Evolutionary conservation across 1,140 invertebrate species (phyloP).

Genomic region (Meteorus sp.): DNA sequence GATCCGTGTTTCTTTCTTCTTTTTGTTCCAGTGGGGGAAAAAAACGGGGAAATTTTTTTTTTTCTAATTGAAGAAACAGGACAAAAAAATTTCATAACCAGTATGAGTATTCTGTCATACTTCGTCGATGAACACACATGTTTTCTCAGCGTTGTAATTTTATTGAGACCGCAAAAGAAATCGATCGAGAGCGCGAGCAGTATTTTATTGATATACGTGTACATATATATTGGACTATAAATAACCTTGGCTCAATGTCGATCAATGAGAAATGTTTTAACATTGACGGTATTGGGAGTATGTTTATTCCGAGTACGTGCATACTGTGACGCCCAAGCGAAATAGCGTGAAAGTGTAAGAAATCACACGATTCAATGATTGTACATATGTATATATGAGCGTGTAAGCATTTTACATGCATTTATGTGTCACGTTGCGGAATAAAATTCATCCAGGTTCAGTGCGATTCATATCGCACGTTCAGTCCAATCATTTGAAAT

Average conservation of each 20-base stretch:
- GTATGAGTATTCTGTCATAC: too few relatives aligned
- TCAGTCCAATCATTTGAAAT: too few relatives aligned
- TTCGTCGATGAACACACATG: neutral
- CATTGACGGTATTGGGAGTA: neutral
- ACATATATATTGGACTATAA: slow-evolving; percentile 8
- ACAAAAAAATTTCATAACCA: too few relatives aligned
- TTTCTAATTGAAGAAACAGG: neutral
- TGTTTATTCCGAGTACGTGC: slow-evolving; percentile 21
- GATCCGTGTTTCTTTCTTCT: neutral
- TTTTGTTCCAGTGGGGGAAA: neutral
- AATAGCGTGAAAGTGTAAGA: slow-evolving; percentile 45
- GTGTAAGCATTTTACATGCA: too few relatives aligned
- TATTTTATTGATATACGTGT: slow-evolving; percentile 13
- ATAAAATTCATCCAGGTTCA: too few relatives aligned
- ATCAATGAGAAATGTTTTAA: slow-evolving; percentile 16
- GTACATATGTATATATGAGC: too few relatives aligned
- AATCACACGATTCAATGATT: slow-evolving; percentile 18
- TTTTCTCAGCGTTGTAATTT: slow-evolving; percentile 6
- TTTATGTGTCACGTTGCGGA: too few relatives aligned
- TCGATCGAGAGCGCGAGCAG: slow-evolving; percentile 3
- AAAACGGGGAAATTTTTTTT: neutral
- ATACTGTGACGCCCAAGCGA: too few relatives aligned
- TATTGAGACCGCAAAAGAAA: slow-evolving; percentile 6
- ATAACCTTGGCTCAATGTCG: slow-evolving; percentile 12
- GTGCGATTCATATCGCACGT: too few relatives aligned